Evolutionary conservation across 2,113 vertebrate genomes (phyloP), one percentile per base, ranked within the genome.

Genomic region (Strix aluco): DNA sequence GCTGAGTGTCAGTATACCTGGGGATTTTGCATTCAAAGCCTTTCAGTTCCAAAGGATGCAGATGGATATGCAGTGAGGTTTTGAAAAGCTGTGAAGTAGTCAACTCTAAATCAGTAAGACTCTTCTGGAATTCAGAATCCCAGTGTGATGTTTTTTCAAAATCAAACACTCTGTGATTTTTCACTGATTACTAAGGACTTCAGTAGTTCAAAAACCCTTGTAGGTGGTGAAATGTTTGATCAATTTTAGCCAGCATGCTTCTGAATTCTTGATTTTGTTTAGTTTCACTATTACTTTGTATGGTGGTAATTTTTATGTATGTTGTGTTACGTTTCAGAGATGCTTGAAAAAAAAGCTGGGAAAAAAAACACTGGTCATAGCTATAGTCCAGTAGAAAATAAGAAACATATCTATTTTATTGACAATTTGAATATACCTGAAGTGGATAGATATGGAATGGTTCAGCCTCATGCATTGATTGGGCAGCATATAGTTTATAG

Each of bases 341-440:
- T 97, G 69, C 96, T 99, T 80, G 98, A 3, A 98, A 97, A 98
- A 97, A 97, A 65, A 94, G 93, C 11, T 98, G 80, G 98, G 99
- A 97, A 99, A 97, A 99, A 97, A 98, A 98, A 96, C 38, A 97
- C 97, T 75, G 98, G 98, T 38, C 97, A 94, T 88, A 98, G 92
- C 74, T 98, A 97, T 83, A 97, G 97, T 38, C 98, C 98, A 36
- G 75, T 94, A 72, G 98, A 98, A 91, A 99, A 98, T 94, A 98
- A 98, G 90, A 98, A 97, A 81, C 82, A 98, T 73, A 72, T 97
- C 57, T 99, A 97, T 97, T 98, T 99, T 85, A 97, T 98, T 65
- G 98, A 98, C 44, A 98, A 99, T 92, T 94, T 99, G 92, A 99
- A 99, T 87, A 97, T 98, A 97, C 97, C 98, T 15, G 98, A 98